phyloP scores from a whole-genome alignment of 2,888 invertebrate species.

The Epistrophe grossulariae region DNA sequence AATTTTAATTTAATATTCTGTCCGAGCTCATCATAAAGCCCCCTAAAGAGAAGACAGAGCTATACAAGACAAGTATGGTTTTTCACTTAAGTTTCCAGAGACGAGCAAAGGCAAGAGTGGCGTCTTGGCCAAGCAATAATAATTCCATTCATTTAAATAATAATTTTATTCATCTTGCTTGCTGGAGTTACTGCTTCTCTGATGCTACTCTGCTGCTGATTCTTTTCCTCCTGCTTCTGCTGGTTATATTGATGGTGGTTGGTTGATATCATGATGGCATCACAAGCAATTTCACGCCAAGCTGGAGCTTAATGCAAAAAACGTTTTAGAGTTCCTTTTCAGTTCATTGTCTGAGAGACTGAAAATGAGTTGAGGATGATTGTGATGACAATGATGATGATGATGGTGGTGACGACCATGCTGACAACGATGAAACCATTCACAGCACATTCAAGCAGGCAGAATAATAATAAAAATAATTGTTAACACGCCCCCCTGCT shows the following conservation, averaged over 20 bases:
- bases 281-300: conserved; percentile 73
- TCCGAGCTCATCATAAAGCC: conserved; percentile 37
- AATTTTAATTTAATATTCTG: conserved; percentile 69
- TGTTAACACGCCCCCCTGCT: conserved; percentile 64
- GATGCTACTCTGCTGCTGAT: background rate
- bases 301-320: conserved; percentile 69
- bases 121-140: conserved; percentile 59
- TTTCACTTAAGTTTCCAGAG: conserved; percentile 9
- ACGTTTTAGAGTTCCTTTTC: conserved; percentile 68
- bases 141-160: conserved; percentile 71
- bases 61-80: background rate
- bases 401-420: conserved; percentile 52
- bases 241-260: conserved; percentile 6
- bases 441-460: conserved; percentile 57
- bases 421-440: conserved; percentile 53
- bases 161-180: conserved; percentile 67
- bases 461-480: conserved; percentile 70
- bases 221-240: background rate
- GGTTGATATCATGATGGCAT: conserved; percentile 60
- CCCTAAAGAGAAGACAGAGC: conserved; percentile 6
- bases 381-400: conserved; percentile 19
- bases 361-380: conserved; percentile 37
- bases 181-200: conserved; percentile 5
- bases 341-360: conserved; percentile 67
- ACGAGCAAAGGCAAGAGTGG: conserved; percentile 2